phyloP scores from a whole-genome alignment of 2,113 vertebrate species.

The Hyla sarda region DNA sequence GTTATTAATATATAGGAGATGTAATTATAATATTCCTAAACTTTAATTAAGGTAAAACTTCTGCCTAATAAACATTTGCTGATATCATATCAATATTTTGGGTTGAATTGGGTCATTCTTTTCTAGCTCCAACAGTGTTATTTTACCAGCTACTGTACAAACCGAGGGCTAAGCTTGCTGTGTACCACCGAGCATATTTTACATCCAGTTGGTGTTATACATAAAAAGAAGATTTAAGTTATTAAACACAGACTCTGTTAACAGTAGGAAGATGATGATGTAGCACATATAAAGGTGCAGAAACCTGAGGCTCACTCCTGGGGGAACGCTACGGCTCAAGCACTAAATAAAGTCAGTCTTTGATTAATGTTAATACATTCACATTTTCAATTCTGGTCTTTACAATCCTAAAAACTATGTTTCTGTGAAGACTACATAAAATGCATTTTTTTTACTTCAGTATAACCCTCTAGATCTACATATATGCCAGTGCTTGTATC shows the following conservation, averaged over 20 bases:
- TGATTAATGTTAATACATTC: conserved; percentile 24
- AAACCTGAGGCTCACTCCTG: background rate
- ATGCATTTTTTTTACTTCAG: background rate
- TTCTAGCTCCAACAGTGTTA: background rate
- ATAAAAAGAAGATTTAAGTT: conserved; percentile 36
- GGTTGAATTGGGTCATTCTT: too few species aligned
- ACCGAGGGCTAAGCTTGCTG: background rate
- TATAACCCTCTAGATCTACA: background rate
- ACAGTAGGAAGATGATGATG: conserved; percentile 11
- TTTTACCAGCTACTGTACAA: background rate
- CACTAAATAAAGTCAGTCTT: background rate
- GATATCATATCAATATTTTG: too few species aligned
- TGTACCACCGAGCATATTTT: conserved; percentile 30
- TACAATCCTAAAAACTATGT: background rate
- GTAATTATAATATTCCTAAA: too few species aligned
- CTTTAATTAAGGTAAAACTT: too few species aligned
- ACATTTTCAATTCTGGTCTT: background rate
- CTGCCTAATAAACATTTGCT: too few species aligned
- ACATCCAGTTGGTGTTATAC: conserved; percentile 22
- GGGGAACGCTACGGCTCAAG: background rate
- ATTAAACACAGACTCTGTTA: conserved; percentile 44
- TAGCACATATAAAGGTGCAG: conserved; percentile 9
- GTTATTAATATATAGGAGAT: too few species aligned
- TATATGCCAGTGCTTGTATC: background rate
- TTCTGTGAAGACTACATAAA: background rate